These are phyloP conservation scores for Bergia sp. DNA, from an alignment of 92 coral and sea anemone species.

Conservation along the genomic window DNA sequence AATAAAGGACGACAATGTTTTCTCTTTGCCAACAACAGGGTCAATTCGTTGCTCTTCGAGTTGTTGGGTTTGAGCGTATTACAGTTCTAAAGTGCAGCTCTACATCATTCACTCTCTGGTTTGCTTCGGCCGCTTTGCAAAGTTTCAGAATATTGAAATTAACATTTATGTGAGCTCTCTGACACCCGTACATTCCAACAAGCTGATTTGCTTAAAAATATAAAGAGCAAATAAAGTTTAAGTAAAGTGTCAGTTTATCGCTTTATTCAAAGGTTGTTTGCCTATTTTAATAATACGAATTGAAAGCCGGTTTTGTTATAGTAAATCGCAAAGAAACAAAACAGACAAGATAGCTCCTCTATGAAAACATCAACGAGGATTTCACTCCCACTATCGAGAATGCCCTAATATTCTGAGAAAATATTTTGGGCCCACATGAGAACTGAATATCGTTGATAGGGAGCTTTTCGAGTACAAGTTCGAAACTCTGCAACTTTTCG, in stretches of 20 bases:
- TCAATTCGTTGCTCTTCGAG: background rate
- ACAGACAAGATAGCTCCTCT: background rate
- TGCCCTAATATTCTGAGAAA: background rate
- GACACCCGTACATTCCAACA: slow-evolving; percentile 28
- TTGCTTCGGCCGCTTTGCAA: slow-evolving; percentile 4
- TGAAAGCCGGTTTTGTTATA: background rate
- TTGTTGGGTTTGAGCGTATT: background rate
- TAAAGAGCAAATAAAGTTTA: background rate
- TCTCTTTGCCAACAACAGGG: background rate
- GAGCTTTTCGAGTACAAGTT: too few relatives aligned
- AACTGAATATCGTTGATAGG: too few relatives aligned
- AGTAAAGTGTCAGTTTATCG: slow-evolving; percentile 7
- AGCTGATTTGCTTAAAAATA: slow-evolving; percentile 32
- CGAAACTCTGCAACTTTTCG: too few relatives aligned
- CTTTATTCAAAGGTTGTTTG: background rate
- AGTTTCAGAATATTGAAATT: slow-evolving; percentile 8
- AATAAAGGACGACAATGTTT: background rate
- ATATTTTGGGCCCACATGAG: too few relatives aligned
- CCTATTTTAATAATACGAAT: background rate
- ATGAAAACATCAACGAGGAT: background rate
- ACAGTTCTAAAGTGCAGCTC: background rate
- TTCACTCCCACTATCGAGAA: background rate
- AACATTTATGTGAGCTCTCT: background rate
- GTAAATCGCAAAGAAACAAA: background rate
- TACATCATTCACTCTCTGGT: background rate